Conservation (phyloP, 1,140 invertebrate species). For the Trichonephila inaurata region DNA sequence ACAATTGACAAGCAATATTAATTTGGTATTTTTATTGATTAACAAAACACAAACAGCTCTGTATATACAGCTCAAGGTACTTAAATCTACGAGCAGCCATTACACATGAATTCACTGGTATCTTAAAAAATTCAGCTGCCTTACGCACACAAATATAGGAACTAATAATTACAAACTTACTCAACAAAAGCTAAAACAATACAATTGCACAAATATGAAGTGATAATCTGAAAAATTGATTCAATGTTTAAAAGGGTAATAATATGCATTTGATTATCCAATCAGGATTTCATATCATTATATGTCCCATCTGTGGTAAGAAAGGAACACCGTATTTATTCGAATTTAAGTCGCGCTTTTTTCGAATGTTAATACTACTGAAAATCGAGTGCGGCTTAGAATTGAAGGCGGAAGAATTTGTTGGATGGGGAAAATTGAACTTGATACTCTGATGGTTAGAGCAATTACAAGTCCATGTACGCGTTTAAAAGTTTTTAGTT, state of each 20-base stretch:
- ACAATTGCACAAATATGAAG: conserved; percentile 10
- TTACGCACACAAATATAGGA: conserved; percentile 60
- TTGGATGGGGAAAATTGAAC: no score
- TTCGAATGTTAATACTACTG: no score
- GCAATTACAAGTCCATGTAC: no score
- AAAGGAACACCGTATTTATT: no score
- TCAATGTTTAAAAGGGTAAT: background rate
- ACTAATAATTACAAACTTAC: conserved; percentile 66
- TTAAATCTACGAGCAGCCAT: conserved; percentile 41
- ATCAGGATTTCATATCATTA: no score
- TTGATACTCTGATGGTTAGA: no score
- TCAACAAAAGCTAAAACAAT: background rate
- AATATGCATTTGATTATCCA: no score
- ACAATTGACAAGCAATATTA: background rate
- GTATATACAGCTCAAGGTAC: conserved; percentile 58
- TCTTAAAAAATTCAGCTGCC: conserved; percentile 43
- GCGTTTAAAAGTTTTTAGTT: no score
- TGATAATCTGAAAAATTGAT: background rate
- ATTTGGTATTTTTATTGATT: conserved; percentile 42
- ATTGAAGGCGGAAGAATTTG: no score
- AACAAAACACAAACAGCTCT: conserved; percentile 49
- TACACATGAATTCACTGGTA: conserved; percentile 59
- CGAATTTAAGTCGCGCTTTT: no score
- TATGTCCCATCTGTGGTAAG: no score
- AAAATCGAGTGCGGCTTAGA: no score